A percentile compares a stretch with the other conserved stretches of the same genome.
These are phyloP conservation scores for Kryptolebias marmoratus DNA, from an alignment of 2,113 vertebrate genomes.

Conservation along the genomic window DNA sequence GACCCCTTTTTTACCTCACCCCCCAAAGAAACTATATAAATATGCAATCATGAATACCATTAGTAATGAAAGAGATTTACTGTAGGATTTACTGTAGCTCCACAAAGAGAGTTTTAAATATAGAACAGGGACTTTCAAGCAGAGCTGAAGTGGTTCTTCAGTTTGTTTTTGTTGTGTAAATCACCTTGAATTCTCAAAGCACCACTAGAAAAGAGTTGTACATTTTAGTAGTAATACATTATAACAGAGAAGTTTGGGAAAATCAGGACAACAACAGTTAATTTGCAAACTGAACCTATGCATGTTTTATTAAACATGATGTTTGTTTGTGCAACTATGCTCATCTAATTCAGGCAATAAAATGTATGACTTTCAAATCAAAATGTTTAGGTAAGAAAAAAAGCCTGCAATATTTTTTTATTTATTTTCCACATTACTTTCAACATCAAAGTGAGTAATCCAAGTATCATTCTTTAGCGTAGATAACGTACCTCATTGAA, in stretches of 20 bases:
- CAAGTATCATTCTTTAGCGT: constrained; percentile 32
- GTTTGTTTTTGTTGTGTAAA: constrained; percentile 5
- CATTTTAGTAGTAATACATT: background rate
- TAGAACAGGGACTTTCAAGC: background rate
- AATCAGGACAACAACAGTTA: too few species aligned
- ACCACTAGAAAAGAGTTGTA: background rate
- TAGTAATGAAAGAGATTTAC: constrained; percentile 4
- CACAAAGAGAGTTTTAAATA: background rate
- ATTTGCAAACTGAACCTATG: too few species aligned
- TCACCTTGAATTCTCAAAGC: constrained; percentile 5
- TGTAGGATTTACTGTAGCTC: background rate
- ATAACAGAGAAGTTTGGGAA: background rate
- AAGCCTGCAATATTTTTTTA: background rate
- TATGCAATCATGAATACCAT: constrained; percentile 12
- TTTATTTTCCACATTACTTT: background rate
- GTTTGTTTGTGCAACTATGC: too few species aligned
- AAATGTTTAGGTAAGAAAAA: background rate
- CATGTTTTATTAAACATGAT: too few species aligned
- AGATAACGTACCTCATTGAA: constrained; percentile 52
- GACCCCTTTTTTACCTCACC: background rate
- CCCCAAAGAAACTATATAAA: constrained; percentile 19
- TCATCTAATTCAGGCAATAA: too few species aligned
- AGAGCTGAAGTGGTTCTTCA: background rate
- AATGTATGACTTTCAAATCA: background rate
- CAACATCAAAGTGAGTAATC: constrained; percentile 9